phyloP scores from a whole-genome alignment of 2,888 invertebrate species.

The Drosophila demipolita region DNA sequence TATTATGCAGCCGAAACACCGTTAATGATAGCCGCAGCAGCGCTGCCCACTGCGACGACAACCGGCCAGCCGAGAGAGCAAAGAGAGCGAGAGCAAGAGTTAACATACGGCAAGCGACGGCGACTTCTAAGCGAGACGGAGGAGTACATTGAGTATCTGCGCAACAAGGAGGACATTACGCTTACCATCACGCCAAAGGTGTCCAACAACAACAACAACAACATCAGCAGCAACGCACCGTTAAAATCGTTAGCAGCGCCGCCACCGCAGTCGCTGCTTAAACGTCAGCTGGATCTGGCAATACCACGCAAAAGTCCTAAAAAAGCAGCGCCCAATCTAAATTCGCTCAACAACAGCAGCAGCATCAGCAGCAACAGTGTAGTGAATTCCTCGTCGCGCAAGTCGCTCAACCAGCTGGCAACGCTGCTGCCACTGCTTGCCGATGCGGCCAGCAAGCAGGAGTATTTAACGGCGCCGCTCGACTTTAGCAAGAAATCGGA shows the following conservation, averaged over 20 bases:
- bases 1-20: constrained; percentile 84
- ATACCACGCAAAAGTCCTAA: constrained; percentile 73
- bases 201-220: constrained; percentile 9
- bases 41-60: constrained; percentile 72
- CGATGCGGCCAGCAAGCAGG: constrained; percentile 81
- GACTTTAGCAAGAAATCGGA: constrained; percentile 80
- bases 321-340: constrained; percentile 46
- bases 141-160: constrained; percentile 84
- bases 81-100: constrained; percentile 38
- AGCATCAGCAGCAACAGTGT: constrained; percentile 20
- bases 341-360: constrained; percentile 17
- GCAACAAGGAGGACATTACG: constrained; percentile 85
- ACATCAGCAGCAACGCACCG: constrained; percentile 19
- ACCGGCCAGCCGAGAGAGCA: constrained; percentile 60
- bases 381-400: constrained; percentile 58
- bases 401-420: constrained; percentile 79
- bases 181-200: constrained; percentile 83
- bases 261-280: constrained; percentile 61
- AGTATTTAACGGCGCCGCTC: constrained; percentile 77
- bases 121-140: constrained; percentile 83
- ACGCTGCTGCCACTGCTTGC: constrained; percentile 79
- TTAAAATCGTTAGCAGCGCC: constrained; percentile 19
- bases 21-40: constrained; percentile 74
- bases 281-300: constrained; percentile 76
- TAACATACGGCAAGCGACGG: constrained; percentile 63